phyloP scores from a whole-genome alignment of 2,113 vertebrate genomes.

The Oceanodroma tethys region DNA sequence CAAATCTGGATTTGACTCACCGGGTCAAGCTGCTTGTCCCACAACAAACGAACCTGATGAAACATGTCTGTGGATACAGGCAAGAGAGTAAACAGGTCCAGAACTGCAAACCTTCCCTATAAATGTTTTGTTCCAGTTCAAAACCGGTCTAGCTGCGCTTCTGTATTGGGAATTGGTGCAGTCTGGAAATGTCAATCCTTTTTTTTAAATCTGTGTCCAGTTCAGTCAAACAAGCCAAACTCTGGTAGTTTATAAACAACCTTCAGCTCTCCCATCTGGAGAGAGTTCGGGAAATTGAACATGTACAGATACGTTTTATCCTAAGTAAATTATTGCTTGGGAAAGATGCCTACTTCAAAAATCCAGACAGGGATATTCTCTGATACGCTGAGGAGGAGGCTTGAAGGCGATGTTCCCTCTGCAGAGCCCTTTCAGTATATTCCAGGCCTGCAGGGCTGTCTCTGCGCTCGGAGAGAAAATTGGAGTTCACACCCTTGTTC shows the following conservation, averaged over 20 bases:
- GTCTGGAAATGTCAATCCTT: neutral
- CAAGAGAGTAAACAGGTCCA: neutral
- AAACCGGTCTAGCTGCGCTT: neutral
- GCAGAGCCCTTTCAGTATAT: neutral
- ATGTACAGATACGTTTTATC: neutral
- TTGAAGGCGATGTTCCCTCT: neutral
- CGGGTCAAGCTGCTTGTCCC: neutral
- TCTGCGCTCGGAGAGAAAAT: neutral
- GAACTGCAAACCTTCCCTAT: neutral
- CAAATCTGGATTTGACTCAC: neutral
- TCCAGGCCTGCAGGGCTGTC: neutral
- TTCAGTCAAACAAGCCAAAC: neutral
- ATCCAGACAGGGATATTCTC: neutral
- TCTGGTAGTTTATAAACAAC: neutral
- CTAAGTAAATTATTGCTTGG: neutral
- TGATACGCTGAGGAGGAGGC: neutral
- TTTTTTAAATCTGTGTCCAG: neutral
- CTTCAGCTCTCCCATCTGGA: neutral
- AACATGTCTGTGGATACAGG: neutral
- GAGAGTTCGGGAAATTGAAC: neutral
- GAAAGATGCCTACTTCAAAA: neutral
- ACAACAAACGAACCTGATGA: rapidly evolving
- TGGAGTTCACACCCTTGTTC: neutral
- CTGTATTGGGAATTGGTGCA: neutral
- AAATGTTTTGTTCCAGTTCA: neutral